Percentiles rank a stretch among this genome's conserved stretches.
Evolutionary conservation across 2,888 invertebrate species (phyloP).

Genomic region (Drosophila seclusa): DNA sequence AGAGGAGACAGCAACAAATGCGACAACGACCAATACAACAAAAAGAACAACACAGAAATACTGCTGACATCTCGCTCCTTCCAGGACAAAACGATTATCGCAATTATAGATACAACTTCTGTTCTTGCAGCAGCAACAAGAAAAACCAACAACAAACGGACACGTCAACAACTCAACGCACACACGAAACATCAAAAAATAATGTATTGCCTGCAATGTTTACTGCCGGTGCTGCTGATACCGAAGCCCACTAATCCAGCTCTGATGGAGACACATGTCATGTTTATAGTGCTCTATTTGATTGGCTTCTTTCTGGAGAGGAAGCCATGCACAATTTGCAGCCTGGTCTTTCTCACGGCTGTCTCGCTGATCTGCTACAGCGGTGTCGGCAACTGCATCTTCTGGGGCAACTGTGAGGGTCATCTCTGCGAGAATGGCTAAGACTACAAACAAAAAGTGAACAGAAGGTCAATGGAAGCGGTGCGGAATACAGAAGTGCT

Average conservation of each 20-base stretch:
- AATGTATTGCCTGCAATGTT: slow-evolving; percentile 99
- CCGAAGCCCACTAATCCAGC: slow-evolving; percentile 99
- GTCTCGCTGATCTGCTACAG: slow-evolving; percentile 98
- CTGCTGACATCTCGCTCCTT: slow-evolving; percentile 48
- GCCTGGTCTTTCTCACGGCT: slow-evolving; percentile 96
- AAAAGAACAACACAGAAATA: slow-evolving; percentile 21
- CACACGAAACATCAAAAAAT: slow-evolving; percentile 3
- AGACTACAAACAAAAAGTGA: slow-evolving; percentile 8
- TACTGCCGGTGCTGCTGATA: slow-evolving; percentile 97
- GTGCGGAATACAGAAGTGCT: slow-evolving; percentile 23
- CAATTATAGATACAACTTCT: slow-evolving; percentile 28
- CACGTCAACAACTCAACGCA: slow-evolving; percentile 38
- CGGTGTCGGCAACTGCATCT: slow-evolving; percentile 96
- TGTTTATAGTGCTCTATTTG: slow-evolving; percentile 98
- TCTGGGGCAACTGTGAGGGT: slow-evolving; percentile 94
- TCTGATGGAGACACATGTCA: slow-evolving; percentile 96
- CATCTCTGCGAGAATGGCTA: slow-evolving; percentile 87
- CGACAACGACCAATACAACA: slow-evolving; percentile 4
- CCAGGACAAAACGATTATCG: slow-evolving; percentile 38
- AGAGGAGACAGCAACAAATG: background rate
- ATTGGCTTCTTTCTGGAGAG: slow-evolving; percentile 98
- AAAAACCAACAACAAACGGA: slow-evolving; percentile 22
- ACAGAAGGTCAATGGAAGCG: slow-evolving; percentile 36
- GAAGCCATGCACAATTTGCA: slow-evolving; percentile 99
- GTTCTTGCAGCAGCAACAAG: slow-evolving; percentile 22